A percentile compares a stretch with the other conserved stretches of the same genome.
phyloP scores from a whole-genome alignment of 2,888 invertebrate genomes.

The Luperina testacea region DNA sequence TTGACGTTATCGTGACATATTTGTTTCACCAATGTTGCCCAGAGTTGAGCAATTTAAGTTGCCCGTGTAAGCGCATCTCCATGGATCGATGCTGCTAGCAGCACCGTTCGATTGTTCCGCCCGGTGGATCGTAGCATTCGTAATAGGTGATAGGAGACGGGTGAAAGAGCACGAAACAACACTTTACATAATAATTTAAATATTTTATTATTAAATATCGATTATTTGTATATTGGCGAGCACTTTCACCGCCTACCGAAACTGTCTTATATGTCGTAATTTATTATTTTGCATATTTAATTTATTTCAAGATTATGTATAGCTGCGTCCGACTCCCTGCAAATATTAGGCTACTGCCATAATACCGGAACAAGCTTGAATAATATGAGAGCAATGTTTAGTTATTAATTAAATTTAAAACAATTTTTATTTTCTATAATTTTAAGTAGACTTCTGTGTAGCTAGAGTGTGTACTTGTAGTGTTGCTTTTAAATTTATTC shows the following conservation, averaged over 20 bases:
- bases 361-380: background rate
- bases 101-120: conserved; percentile 76
- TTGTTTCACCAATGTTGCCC: background rate
- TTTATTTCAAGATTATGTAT: background rate
- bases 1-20: background rate
- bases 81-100: conserved; percentile 72
- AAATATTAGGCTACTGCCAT: background rate
- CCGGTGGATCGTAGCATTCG: conserved; percentile 65
- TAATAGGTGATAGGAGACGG: conserved; percentile 55
- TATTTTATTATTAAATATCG: conserved; percentile 19
- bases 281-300: background rate
- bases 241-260: conserved; percentile 21
- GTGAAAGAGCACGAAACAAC: conserved; percentile 54
- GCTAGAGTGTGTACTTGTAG: background rate
- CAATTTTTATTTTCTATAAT: background rate
- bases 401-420: background rate
- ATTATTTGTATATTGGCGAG: background rate
- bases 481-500: background rate
- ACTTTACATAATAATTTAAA: conserved; percentile 43
- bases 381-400: background rate
- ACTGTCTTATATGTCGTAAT: background rate
- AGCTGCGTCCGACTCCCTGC: background rate
- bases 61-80: conserved; percentile 16
- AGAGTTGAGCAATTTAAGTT: conserved; percentile 7
- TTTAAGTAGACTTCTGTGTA: background rate